Base-by-base conservation (phyloP, 2,797 vertebrate genomes). In the Sebastes taczanowskii region DNA sequence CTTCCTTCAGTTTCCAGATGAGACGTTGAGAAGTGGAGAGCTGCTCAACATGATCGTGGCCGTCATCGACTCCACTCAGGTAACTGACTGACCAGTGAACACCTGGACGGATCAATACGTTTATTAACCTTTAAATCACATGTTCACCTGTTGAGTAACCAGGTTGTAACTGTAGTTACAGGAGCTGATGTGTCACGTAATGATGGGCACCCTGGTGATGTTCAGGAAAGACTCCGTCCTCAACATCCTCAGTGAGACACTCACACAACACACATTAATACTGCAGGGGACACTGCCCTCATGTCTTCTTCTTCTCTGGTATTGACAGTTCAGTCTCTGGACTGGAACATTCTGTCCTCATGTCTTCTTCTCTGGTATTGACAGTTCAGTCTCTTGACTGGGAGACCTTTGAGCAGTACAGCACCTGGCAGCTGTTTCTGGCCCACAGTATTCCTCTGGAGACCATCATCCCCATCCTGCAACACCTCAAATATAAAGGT, bases 401-500 rank as follows among this genome's bases (percentile, higher is more conserved):
- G 98, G 98, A 99, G 90, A 99, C 98, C 0, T 99, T 99, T 60
- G 98, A 99, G 87, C 98, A 99, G 90, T 99, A 99, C 90, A 98
- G 98, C 90, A 99, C 98, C 2, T 99, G 98, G 98, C 98, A 99
- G 94, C 96, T 99, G 25, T 99, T 99, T 76, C 95, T 99, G 78
- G 98, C 98, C 0, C 98, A 99, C 95, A 98, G 95, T 82, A 97
- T 99, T 56, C 97, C 98, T 0, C 91, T 99, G 93, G 98, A 99
- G 84, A 97, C 96, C 84, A 97, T 99, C 81, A 99, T 98, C 80
- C 97, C 97, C n/a, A 99, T 99, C 87, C 95, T 99, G 55, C 98
- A 99, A 82, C 98, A 99, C 90, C 97, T 99, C 83, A 99, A 99
- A n/a, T 98, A 98, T 77, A 99, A 99, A 94, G 98, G 98, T 98